Percentiles rank a stretch among this genome's conserved stretches.
Evolutionary conservation across 2,888 invertebrate genomes (phyloP).

Genomic region (Erebia palarica): DNA sequence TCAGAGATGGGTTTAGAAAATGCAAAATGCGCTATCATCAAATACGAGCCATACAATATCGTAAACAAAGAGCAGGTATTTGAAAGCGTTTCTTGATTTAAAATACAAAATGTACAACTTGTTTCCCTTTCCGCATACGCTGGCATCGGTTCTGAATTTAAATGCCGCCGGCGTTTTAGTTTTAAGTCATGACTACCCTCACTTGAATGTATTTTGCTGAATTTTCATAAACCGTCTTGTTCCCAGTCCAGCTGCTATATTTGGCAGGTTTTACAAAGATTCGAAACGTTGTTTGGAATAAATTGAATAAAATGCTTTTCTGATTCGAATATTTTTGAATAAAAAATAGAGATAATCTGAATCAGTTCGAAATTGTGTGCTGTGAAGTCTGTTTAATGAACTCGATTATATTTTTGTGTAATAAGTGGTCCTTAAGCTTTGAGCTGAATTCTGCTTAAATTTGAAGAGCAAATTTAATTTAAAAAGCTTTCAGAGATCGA

Average conservation of each 20-base stretch:
- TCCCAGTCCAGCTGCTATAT: slow-evolving; percentile 6
- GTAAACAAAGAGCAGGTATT: slow-evolving; percentile 17
- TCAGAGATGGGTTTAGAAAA: not conserved
- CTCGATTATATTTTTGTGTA: not conserved
- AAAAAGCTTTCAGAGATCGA: no score
- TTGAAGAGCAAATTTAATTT: no score
- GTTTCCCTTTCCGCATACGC: slow-evolving; percentile 20
- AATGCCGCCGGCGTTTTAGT: slow-evolving; percentile 25
- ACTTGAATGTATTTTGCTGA: slow-evolving; percentile 23
- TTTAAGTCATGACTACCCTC: slow-evolving; percentile 27
- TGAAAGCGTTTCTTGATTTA: slow-evolving; percentile 8
- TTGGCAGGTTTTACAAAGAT: slow-evolving; percentile 12
- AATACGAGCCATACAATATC: slow-evolving; percentile 12
- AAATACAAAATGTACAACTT: slow-evolving; percentile 22
- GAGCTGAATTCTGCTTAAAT: not conserved
- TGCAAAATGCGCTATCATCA: slow-evolving; percentile 3
- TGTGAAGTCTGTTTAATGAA: not conserved
- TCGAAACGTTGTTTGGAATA: slow-evolving; percentile 2
- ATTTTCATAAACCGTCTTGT: slow-evolving; percentile 20
- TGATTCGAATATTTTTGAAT: not conserved
- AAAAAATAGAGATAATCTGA: not conserved
- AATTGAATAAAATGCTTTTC: slow-evolving; percentile 4
- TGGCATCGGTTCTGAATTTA: slow-evolving; percentile 25
- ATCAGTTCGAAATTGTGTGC: not conserved
- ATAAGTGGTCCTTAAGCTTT: not conserved